Evolutionary conservation across 2,888 invertebrate genomes (phyloP).

Genomic region (Rhingia rostrata): DNA sequence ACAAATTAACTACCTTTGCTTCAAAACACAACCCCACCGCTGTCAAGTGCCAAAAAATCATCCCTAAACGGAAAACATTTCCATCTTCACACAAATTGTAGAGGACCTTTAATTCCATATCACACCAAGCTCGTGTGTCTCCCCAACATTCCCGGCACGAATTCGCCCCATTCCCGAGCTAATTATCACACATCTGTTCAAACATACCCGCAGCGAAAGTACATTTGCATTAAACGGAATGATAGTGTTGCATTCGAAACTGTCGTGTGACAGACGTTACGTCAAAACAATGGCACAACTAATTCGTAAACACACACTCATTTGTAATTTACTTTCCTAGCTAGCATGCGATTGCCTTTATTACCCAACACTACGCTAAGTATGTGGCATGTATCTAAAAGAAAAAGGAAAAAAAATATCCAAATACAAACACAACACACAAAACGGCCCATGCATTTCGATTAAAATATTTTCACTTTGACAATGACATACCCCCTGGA

Average conservation of each 20-base stretch:
- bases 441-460: slow-evolving; percentile 48
- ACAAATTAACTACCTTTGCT: no score
- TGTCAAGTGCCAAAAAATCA: no score
- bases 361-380: not conserved
- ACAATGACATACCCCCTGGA: slow-evolving; percentile 64
- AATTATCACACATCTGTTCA: slow-evolving; percentile 14
- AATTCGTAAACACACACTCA: slow-evolving; percentile 31
- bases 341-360: not conserved
- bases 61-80: no score
- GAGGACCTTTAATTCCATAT: no score
- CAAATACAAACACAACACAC: slow-evolving; percentile 31
- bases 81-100: no score
- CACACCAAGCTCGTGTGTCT: no score
- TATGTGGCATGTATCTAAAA: slow-evolving; percentile 21
- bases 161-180: not conserved
- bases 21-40: no score
- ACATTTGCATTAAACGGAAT: not conserved
- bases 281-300: slow-evolving; percentile 44
- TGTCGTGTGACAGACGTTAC: not conserved
- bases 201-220: slow-evolving; percentile 19
- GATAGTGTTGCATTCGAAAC: slow-evolving; percentile 2
- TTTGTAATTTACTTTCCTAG: slow-evolving; percentile 24
- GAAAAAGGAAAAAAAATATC: slow-evolving; percentile 22
- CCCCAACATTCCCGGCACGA: not conserved
- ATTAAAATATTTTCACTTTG: slow-evolving; percentile 71